A percentile compares a stretch with the other conserved stretches of the same genome.
These are phyloP conservation scores for Rhadinocentrus ornatus DNA, from an alignment of 2,797 vertebrate genomes.

Conservation along the genomic window DNA sequence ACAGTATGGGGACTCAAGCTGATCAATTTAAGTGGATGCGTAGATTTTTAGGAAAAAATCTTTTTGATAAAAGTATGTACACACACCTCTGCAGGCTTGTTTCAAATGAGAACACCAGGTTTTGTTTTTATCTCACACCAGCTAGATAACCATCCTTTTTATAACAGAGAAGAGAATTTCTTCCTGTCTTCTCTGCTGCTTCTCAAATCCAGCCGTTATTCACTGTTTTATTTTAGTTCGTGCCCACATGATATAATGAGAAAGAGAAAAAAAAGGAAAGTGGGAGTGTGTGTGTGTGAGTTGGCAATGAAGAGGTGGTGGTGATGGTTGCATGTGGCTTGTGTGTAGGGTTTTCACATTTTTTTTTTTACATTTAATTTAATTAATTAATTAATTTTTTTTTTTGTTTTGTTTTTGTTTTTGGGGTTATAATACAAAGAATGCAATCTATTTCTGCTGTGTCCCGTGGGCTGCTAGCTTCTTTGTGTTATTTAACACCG, in stretches of 20 bases:
- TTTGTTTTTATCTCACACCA: slow-evolving; percentile 40
- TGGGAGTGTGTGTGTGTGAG: slow-evolving; percentile 50
- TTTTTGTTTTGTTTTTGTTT: too few relatives aligned
- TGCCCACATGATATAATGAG: slow-evolving; percentile 71
- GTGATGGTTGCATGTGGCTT: slow-evolving; percentile 31
- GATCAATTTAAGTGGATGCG: slow-evolving; percentile 7
- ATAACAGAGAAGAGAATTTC: slow-evolving; percentile 46
- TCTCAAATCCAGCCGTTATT: slow-evolving; percentile 66
- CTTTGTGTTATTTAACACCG: slow-evolving; percentile 68
- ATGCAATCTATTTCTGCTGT: slow-evolving; percentile 77
- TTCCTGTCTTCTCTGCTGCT: slow-evolving; percentile 47
- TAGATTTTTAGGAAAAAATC: not conserved
- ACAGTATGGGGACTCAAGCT: slow-evolving; percentile 14
- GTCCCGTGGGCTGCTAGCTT: slow-evolving; percentile 72
- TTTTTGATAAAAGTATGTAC: not conserved
- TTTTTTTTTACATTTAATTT: slow-evolving; percentile 3
- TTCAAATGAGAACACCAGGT: slow-evolving; percentile 39
- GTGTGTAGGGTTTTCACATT: slow-evolving; percentile 6
- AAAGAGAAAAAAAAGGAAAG: slow-evolving; percentile 48
- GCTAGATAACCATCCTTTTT: slow-evolving; percentile 59
- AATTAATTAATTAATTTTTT: too few relatives aligned
- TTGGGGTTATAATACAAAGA: slow-evolving; percentile 48
- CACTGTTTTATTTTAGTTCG: slow-evolving; percentile 70
- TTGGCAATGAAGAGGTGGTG: slow-evolving; percentile 52
- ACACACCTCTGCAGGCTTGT: slow-evolving; percentile 37